Percentiles rank a stretch among this genome's conserved stretches.
phyloP scores from a whole-genome alignment of 2,113 vertebrate species.

The Xenus cinereus region DNA sequence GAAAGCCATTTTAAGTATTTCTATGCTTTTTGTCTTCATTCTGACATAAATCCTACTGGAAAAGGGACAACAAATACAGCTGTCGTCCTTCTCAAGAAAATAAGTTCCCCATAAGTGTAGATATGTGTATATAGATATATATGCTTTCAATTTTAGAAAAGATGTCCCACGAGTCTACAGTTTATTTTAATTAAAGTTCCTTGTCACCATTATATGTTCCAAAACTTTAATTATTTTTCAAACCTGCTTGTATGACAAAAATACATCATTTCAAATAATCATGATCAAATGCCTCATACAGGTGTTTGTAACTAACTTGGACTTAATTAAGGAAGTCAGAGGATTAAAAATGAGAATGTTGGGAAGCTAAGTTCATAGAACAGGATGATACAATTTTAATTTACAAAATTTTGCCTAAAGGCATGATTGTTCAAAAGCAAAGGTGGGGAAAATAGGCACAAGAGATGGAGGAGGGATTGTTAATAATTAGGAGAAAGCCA shows the following conservation, averaged over 20 bases:
- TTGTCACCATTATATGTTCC: not conserved
- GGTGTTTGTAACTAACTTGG: not conserved
- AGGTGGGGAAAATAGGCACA: not conserved
- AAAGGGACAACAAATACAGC: not conserved
- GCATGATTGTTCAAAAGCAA: not conserved
- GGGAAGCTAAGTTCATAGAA: not conserved
- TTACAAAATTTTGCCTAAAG: not conserved
- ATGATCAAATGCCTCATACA: not conserved
- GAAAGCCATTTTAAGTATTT: not conserved
- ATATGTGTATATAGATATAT: no score
- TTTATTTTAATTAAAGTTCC: not conserved
- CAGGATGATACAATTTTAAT: not conserved
- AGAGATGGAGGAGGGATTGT: not conserved
- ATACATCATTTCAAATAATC: not conserved
- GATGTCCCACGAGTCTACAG: not conserved
- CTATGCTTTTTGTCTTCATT: not conserved
- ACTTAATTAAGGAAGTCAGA: not conserved
- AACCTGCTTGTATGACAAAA: not conserved
- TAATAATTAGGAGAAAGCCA: not conserved
- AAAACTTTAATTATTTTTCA: not conserved
- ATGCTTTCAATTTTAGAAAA: not conserved
- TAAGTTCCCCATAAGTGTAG: not conserved
- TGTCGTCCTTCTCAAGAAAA: not conserved
- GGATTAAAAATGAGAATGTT: not conserved
- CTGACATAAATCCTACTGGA: not conserved